phyloP scores from a whole-genome alignment of 2,888 invertebrate genomes.

The Tortricodes alternella region DNA sequence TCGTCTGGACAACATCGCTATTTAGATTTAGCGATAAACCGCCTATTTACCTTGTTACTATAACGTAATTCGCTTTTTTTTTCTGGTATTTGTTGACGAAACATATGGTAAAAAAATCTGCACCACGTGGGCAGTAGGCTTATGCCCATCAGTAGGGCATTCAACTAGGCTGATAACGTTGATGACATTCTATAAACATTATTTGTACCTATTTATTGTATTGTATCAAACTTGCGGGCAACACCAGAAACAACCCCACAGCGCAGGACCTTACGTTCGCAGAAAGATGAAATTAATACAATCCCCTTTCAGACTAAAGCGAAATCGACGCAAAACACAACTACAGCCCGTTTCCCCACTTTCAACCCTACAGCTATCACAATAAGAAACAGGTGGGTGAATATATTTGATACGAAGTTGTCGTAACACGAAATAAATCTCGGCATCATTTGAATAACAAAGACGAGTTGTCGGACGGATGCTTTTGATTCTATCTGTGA shows the following conservation, averaged over 20 bases:
- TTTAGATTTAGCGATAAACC: too few relatives aligned
- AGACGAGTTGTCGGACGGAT: conserved; percentile 30
- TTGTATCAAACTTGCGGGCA: not conserved
- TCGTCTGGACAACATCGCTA: too few relatives aligned
- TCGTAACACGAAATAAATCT: conserved; percentile 30
- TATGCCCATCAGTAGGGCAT: too few relatives aligned
- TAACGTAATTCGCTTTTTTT: too few relatives aligned
- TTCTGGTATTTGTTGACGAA: too few relatives aligned
- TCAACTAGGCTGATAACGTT: too few relatives aligned
- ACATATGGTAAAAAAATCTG: too few relatives aligned
- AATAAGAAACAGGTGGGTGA: not conserved
- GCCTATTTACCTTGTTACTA: too few relatives aligned
- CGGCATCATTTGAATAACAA: conserved; percentile 29
- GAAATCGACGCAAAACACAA: conserved; percentile 21
- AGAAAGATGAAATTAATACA: conserved; percentile 46
- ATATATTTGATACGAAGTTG: conserved; percentile 3
- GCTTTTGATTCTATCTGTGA: conserved; percentile 30
- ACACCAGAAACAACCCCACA: not conserved
- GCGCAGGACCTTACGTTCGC: conserved; percentile 35
- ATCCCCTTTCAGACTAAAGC: conserved; percentile 39
- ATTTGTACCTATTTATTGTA: not conserved
- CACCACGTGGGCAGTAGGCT: too few relatives aligned
- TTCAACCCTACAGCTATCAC: not conserved
- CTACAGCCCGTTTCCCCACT: not conserved
- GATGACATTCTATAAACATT: too few relatives aligned